A percentile compares a stretch with the other conserved stretches of the same genome.
Evolutionary conservation across 1,140 invertebrate genomes (phyloP).

Genomic region (Psilanteris sp.): DNA sequence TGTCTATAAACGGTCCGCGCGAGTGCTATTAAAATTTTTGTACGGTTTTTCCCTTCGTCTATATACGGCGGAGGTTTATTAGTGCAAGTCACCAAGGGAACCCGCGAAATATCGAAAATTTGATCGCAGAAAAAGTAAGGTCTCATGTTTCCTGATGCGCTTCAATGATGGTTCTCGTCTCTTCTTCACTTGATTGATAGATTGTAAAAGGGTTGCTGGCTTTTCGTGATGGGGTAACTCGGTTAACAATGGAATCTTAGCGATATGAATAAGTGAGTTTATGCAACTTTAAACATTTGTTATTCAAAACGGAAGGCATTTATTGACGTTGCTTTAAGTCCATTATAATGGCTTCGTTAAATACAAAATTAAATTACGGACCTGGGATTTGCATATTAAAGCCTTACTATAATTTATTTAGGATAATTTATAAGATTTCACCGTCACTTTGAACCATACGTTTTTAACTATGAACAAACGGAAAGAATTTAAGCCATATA

Average conservation of each 20-base stretch:
- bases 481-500: too few relatives aligned
- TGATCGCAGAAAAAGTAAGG: conserved; percentile 44
- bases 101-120: conserved; percentile 60
- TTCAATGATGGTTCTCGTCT: conserved; percentile 52
- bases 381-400: too few relatives aligned
- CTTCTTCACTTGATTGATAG: conserved; percentile 64
- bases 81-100: conserved; percentile 66
- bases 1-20: conserved; percentile 62
- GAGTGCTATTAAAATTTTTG: conserved; percentile 65
- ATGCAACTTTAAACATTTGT: conserved; percentile 51
- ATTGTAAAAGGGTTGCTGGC: conserved; percentile 62
- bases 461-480: too few relatives aligned
- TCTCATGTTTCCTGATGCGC: conserved; percentile 57
- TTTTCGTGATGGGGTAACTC: conserved; percentile 22
- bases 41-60: conserved; percentile 63
- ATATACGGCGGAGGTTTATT: conserved; percentile 62
- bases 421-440: too few relatives aligned
- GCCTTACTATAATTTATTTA: too few relatives aligned
- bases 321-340: conserved; percentile 24
- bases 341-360: conserved; percentile 11
- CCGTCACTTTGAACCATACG: too few relatives aligned
- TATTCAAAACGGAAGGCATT: conserved; percentile 31
- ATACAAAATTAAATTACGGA: conserved; percentile 29
- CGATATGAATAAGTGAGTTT: conserved; percentile 47
- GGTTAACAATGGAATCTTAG: conserved; percentile 36